These are phyloP conservation scores for Pelobates fuscus DNA, from an alignment of 2,113 vertebrate genomes.

Conservation along the genomic window DNA sequence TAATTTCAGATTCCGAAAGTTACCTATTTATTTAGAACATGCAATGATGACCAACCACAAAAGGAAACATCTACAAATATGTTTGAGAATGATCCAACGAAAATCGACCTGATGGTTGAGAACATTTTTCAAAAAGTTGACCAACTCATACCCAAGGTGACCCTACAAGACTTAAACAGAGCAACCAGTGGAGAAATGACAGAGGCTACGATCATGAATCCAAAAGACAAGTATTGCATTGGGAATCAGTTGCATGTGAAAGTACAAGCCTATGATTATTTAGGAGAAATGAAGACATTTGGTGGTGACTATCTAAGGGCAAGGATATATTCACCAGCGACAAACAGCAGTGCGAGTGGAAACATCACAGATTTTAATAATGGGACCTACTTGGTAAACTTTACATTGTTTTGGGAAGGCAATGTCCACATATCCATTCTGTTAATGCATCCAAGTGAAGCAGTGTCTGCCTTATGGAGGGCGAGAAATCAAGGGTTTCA, in stretches of 20 bases:
- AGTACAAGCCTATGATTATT: conserved; percentile 45
- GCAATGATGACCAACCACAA: neutral
- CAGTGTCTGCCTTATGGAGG: conserved; percentile 54
- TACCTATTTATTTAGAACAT: neutral
- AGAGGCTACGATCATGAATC: conserved; percentile 47
- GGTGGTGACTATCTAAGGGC: conserved; percentile 60
- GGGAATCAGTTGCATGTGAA: conserved; percentile 51
- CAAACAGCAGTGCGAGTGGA: conserved; percentile 53
- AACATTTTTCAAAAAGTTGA: conserved; percentile 36
- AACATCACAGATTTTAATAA: conserved; percentile 53
- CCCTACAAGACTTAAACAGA: conserved; percentile 15
- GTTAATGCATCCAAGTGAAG: conserved; percentile 63
- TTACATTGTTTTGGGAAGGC: conserved; percentile 59
- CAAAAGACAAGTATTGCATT: conserved; percentile 33
- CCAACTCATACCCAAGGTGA: conserved; percentile 43
- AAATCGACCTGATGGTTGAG: conserved; percentile 24
- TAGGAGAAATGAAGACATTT: conserved; percentile 51
- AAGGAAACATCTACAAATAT: neutral
- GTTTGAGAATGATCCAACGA: neutral
- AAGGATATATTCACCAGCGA: conserved; percentile 47
- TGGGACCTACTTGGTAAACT: conserved; percentile 57
- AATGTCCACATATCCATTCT: conserved; percentile 54
- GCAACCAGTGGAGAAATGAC: conserved; percentile 53
- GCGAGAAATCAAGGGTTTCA: conserved; percentile 55
- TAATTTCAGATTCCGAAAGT: conserved; percentile 28